A percentile compares a stretch with the other conserved stretches of the same genome.
Conservation (phyloP, 1,140 invertebrate genomes). For the Ceratosolen fusciceps region DNA sequence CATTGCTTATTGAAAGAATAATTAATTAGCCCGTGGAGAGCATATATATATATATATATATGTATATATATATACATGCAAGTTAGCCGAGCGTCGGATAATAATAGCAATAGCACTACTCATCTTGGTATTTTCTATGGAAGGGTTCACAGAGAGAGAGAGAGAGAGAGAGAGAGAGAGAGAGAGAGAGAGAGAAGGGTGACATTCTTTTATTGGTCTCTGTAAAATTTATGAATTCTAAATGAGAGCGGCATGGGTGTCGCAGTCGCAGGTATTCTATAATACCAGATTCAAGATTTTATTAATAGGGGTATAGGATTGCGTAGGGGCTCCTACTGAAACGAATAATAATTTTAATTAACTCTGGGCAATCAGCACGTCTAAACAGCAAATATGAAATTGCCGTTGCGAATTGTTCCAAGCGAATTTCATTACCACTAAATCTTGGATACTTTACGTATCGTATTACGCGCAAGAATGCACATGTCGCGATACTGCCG, state of each 20-base stretch:
- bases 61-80: no score
- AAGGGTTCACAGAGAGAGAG: no score
- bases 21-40: background rate
- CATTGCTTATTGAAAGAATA: conserved; percentile 37
- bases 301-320: background rate
- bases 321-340: background rate
- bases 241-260: background rate
- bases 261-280: background rate
- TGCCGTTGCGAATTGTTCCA: background rate
- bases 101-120: no score
- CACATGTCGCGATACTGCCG: background rate
- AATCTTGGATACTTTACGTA: background rate
- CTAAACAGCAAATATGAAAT: background rate
- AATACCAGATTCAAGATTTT: background rate
- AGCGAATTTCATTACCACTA: background rate
- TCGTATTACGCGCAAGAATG: background rate
- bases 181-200: background rate
- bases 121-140: no score
- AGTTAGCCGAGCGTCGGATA: background rate
- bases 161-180: no score
- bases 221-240: background rate
- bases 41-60: background rate
- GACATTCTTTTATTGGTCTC: background rate
- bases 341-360: background rate
- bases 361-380: background rate